Base-by-base conservation (phyloP, 2,797 vertebrate genomes). In the Prunella strophiata region DNA sequence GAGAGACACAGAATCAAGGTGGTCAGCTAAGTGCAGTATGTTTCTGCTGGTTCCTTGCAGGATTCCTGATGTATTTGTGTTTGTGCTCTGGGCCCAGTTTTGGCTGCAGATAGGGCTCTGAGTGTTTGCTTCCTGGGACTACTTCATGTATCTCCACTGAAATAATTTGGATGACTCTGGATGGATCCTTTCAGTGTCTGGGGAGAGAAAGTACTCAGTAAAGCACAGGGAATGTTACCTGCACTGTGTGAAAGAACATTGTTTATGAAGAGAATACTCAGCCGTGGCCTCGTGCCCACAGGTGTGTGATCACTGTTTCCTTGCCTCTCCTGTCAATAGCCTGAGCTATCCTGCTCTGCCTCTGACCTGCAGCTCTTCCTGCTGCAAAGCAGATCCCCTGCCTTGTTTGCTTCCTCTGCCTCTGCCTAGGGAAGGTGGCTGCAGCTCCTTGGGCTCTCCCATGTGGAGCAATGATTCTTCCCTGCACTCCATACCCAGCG, bases 21-120 rank as follows among this genome's bases (percentile, higher is more conserved):
- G 93, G 88, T 76, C 85, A 90, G 88, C 58, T 91, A 91, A 96
- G 89, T 85, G 88, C 80, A 78, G 71, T 50, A 73, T 42, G 59
- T 78, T 88, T 82, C 85, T 90, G 73, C 79, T 78, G 66, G 43
- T 88, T 72, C 82, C 52, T 70, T 81, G 72, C 66, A 0, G 26
- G 50, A 54, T 80, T 93, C 89, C 81, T 92, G 81, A 62, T 81
- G 21, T 71, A 16, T 87, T 81, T 26, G 17, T 79, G 32, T 83
- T 85, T 85, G 67, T 72, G 66, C 79, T 73, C 62, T 25, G 58
- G 36, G 70, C 55, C n/a, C 55, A 58, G 27, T 65, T 95, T 83
- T 85, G 58, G 66, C 79, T 89, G 66, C 68, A 80, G 58, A 75
- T n/a, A 23, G 30, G 32, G 75, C 72, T 74, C 73, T 66, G 83